Evolutionary conservation across 2,888 invertebrate species (phyloP).

Genomic region (Lycia hirtaria): DNA sequence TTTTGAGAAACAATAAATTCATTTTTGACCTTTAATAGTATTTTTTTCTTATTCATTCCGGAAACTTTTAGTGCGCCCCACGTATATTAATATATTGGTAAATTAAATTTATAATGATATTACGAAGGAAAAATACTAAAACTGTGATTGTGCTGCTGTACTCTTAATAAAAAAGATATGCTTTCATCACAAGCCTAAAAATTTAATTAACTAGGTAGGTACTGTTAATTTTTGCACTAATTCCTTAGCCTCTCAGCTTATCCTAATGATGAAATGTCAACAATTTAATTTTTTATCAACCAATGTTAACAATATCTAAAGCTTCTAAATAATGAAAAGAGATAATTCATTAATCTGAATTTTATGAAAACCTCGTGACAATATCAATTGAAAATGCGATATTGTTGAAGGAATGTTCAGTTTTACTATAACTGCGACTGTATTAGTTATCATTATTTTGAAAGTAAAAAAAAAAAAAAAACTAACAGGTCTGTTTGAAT

Average conservation of each 20-base stretch:
- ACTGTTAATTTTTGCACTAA: constrained; percentile 31
- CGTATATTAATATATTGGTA: no score
- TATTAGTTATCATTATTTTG: constrained; percentile 18
- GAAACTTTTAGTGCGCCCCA: no score
- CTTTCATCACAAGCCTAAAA: neutral
- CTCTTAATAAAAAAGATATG: neutral
- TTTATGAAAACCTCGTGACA: constrained; percentile 34
- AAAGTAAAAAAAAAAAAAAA: no score
- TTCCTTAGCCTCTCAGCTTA: constrained; percentile 56
- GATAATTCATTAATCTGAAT: constrained; percentile 38
- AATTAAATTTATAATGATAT: no score
- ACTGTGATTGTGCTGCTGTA: no score
- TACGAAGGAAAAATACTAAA: no score
- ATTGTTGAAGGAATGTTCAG: constrained; percentile 58
- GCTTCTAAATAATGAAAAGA: constrained; percentile 58
- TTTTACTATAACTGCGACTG: constrained; percentile 33
- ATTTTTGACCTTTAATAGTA: no score
- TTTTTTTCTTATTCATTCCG: no score
- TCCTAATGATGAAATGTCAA: constrained; percentile 59
- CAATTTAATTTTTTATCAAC: constrained; percentile 51
- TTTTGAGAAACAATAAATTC: no score
- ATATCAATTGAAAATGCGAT: constrained; percentile 42
- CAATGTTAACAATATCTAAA: constrained; percentile 59
- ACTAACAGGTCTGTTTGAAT: constrained; percentile 19
- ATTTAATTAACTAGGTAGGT: constrained; percentile 11